These are phyloP conservation scores for Brachionichthys hirsutus DNA, from an alignment of 2,113 vertebrate species.

Conservation along the genomic window DNA sequence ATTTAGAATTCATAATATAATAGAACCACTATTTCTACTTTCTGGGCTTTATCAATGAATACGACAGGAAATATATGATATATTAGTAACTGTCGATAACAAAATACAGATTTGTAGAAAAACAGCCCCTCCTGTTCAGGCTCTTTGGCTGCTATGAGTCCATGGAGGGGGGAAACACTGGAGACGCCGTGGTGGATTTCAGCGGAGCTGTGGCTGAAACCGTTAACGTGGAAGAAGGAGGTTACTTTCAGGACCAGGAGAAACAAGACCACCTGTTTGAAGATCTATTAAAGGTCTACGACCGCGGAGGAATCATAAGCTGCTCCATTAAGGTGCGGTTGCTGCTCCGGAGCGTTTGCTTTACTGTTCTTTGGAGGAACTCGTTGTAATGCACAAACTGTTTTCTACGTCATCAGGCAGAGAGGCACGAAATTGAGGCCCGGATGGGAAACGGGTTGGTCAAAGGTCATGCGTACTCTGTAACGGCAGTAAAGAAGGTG, in stretches of 20 bases:
- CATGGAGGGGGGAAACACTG: slow-evolving; percentile 88
- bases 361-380: background rate
- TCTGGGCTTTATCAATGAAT: too few species aligned
- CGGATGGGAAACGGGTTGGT: slow-evolving; percentile 82
- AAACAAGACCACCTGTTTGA: slow-evolving; percentile 85
- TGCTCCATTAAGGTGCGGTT: slow-evolving; percentile 80
- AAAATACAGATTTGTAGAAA: too few species aligned
- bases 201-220: slow-evolving; percentile 89
- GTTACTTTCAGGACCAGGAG: slow-evolving; percentile 75
- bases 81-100: too few species aligned
- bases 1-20: too few species aligned
- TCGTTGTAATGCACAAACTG: background rate
- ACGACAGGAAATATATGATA: too few species aligned
- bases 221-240: slow-evolving; percentile 79
- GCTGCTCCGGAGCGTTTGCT: background rate
- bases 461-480: slow-evolving; percentile 88
- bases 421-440: slow-evolving; percentile 69
- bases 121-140: slow-evolving; percentile 67
- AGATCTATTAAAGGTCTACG: slow-evolving; percentile 84
- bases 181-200: slow-evolving; percentile 94
- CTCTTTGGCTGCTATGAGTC: slow-evolving; percentile 91
- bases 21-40: too few species aligned
- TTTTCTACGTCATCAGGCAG: slow-evolving; percentile 58
- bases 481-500: slow-evolving; percentile 85
- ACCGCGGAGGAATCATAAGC: slow-evolving; percentile 88